Evolutionary conservation across 2,888 invertebrate genomes (phyloP), one percentile per base, ranked within the genome.

Genomic region (Dorcus hopei): DNA sequence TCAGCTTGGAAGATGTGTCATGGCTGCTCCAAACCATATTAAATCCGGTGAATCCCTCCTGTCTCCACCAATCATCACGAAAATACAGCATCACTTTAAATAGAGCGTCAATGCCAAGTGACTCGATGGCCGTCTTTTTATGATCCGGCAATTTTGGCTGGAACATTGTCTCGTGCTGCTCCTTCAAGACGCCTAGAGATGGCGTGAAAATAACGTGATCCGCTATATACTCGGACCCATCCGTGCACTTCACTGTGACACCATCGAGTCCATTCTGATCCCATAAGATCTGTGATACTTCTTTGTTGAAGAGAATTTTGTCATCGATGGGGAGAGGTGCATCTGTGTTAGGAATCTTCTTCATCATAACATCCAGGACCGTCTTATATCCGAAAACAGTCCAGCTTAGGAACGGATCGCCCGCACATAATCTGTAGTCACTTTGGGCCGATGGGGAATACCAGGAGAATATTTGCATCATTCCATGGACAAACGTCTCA

Each of bases 341-440:
- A 14, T 14, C 14, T 14, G 14, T 14, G 11, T 65, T 54, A 8
- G 62, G 60, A 41, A 61, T 51, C 16, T 48, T 59, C 49, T 62
- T 57, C 82, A 85, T 79, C 58, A 91, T 77, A 38, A 89, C 66
- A 64, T 86, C 83, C 47, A 91, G 74, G 48, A 90, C 75, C 3
- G 80, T 85, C 61, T 80, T 81, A 69, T 83, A 90, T 2, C 89
- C 89, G 57, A 80, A 82, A 51, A 84, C 83, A 63, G 87, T 89
- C 91, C 90, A 91, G 67, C 86, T 84, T 2, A 87, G 77, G 66
- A 85, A 72, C 14, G 79, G 75, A 67, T 89, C 86, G 0, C 91
- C 91, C 8, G 86, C 84, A 71, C 89, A 88, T 0, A 79, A 78
- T 82, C 84, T 82, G 69, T 85, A 87, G 62, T 89, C 86, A 0